Evolutionary conservation across 2,797 vertebrate species (phyloP).

Genomic region (Lithobates pipiens): DNA sequence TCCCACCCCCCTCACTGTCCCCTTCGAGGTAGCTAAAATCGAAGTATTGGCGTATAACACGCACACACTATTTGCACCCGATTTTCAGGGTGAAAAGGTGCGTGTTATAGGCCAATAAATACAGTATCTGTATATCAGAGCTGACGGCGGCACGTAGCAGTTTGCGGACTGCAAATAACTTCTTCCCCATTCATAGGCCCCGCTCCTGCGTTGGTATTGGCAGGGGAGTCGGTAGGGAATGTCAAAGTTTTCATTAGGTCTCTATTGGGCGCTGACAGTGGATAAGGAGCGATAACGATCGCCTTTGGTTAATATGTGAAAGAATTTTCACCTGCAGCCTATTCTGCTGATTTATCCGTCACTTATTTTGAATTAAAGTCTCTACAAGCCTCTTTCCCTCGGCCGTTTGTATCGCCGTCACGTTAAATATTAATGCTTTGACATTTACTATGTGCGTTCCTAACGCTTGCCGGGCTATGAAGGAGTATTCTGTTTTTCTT

Average conservation of each 20-base stretch:
- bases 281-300: not conserved
- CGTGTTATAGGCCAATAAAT: too few relatives aligned
- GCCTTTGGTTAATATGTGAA: slow-evolving; percentile 15
- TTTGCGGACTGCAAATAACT: not conserved
- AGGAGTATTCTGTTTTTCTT: not conserved
- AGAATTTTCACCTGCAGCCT: slow-evolving; percentile 19
- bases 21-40: too few relatives aligned
- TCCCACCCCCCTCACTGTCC: too few relatives aligned
- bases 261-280: not conserved
- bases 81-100: too few relatives aligned
- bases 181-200: not conserved
- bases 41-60: too few relatives aligned
- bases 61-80: too few relatives aligned
- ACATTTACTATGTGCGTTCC: slow-evolving; percentile 24
- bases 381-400: not conserved
- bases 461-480: not conserved
- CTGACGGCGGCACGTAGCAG: too few relatives aligned
- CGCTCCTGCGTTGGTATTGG: not conserved
- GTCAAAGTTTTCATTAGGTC: not conserved
- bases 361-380: slow-evolving; percentile 28
- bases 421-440: slow-evolving; percentile 33
- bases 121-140: too few relatives aligned
- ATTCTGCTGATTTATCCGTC: slow-evolving; percentile 14
- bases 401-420: not conserved
- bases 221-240: too few relatives aligned